Percentiles rank a stretch among this genome's conserved stretches.
These are phyloP conservation scores for Mesoligia furuncula DNA, from an alignment of 2,888 invertebrate species.

Conservation along the genomic window DNA sequence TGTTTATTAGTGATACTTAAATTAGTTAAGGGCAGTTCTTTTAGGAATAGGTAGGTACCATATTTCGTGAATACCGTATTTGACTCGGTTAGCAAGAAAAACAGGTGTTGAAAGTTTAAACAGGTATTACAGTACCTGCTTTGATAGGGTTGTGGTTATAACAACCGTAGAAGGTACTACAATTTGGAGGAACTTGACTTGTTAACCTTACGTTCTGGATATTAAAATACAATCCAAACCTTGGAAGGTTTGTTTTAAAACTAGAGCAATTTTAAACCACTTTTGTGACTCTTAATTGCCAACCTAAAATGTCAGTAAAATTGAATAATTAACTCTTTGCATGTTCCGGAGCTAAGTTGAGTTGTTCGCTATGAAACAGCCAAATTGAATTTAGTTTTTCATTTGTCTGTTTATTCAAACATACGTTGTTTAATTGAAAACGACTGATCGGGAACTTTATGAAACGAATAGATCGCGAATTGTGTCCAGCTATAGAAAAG, in stretches of 20 bases:
- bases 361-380: slow-evolving; percentile 35
- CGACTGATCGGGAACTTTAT: not conserved
- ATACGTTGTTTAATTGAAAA: slow-evolving; percentile 19
- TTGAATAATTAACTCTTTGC: slow-evolving; percentile 52
- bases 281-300: slow-evolving; percentile 50
- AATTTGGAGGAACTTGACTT: slow-evolving; percentile 22
- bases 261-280: slow-evolving; percentile 46
- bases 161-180: not conserved
- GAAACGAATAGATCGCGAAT: slow-evolving; percentile 1
- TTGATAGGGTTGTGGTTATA: not conserved
- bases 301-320: slow-evolving; percentile 47
- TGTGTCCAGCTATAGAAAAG: not conserved
- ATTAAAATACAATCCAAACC: slow-evolving; percentile 10
- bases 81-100: not conserved
- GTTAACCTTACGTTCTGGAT: slow-evolving; percentile 21
- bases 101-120: slow-evolving; percentile 2
- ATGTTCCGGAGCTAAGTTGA: slow-evolving; percentile 28
- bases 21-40: not conserved
- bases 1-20: not conserved
- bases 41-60: too few relatives aligned
- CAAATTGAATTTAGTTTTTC: slow-evolving; percentile 30
- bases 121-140: not conserved
- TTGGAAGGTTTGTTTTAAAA: slow-evolving; percentile 38
- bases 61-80: not conserved
- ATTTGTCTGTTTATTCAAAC: slow-evolving; percentile 23